Base-by-base conservation (phyloP, 1,140 invertebrate genomes). In the Babylonia areolata region DNA sequence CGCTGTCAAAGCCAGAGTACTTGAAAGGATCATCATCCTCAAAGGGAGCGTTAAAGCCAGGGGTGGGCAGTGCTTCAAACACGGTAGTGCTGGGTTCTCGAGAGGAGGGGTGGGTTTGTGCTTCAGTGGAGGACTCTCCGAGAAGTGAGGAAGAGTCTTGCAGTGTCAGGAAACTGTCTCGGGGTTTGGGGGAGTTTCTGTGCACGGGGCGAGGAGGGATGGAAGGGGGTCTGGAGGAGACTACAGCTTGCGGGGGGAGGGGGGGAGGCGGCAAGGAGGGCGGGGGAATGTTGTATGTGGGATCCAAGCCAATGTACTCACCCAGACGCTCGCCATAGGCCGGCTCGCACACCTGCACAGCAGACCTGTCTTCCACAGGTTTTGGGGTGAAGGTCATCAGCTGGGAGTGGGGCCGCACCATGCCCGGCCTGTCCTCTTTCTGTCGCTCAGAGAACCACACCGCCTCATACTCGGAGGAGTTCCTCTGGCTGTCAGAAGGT, bases 201-300 rank as follows among this genome's bases (percentile, higher is more conserved):
- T 28, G 35, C 23, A 11, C n/a, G n/a, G 82, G 82, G 12, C 82
- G 82, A 35, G 82, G 82, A 17, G 82, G 82, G 31, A 84, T 42
- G 33, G 82, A 73, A 1, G 64, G 82, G 39, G 82, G 82, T 17
- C 42, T n/a, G 31, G 28, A 40, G 23, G 33, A n/a, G 23, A 84
- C 35, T 17, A 82, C 58, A 73, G 23, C 31, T 40, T 69, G 37
- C 23, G 64, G n/a, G 42, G 82, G 82, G 37, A 84, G 40, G n/a
- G 82, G 82, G 73, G 82, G 82, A 6, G 82, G 82, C 15, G 82
- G 37, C 12, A 40, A 31, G 23, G 64, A 33, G n/a, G 82, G 82
- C 46, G 82, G 82, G 3, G 82, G 82, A 39, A 84, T 75, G 82
- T 84, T 84, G 69, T 84, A 84, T 1, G 82, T 84, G 40, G 82